phyloP scores from a whole-genome alignment of 2,797 vertebrate genomes.

The Holocentrus rufus region DNA sequence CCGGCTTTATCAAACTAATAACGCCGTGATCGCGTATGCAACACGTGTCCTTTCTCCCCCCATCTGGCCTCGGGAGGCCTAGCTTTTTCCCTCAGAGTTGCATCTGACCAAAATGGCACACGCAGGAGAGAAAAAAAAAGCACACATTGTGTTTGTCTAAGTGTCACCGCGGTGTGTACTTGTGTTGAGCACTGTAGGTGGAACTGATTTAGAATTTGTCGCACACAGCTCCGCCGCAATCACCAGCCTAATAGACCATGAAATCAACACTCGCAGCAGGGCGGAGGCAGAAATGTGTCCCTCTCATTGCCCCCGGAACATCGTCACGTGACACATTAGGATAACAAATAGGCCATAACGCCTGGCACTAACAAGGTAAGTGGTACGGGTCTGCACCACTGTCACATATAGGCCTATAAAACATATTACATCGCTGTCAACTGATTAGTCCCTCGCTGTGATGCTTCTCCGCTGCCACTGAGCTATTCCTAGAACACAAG shows the following conservation, averaged over 20 bases:
- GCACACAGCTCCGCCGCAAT: slow-evolving; percentile 57
- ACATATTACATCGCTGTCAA: neutral
- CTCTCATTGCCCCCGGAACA: slow-evolving; percentile 44
- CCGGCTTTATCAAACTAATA: too few relatives aligned
- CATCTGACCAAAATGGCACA: neutral
- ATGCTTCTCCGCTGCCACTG: slow-evolving; percentile 15
- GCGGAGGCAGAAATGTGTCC: slow-evolving; percentile 20
- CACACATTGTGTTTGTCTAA: slow-evolving; percentile 18
- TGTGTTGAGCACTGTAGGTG: slow-evolving; percentile 32
- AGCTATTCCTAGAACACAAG: slow-evolving; percentile 1
- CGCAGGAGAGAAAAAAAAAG: neutral
- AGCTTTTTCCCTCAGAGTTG: too few relatives aligned
- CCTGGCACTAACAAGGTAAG: slow-evolving; percentile 55
- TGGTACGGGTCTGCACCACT: slow-evolving; percentile 10
- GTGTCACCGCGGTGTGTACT: neutral
- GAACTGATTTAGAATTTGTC: slow-evolving; percentile 59
- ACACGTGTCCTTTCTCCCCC: too few relatives aligned
- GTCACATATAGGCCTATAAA: slow-evolving; percentile 17
- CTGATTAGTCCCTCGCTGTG: slow-evolving; percentile 20
- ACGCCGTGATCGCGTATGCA: too few relatives aligned
- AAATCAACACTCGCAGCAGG: slow-evolving; percentile 65
- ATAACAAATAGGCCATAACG: slow-evolving; percentile 46
- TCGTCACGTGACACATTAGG: slow-evolving; percentile 61
- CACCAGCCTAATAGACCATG: slow-evolving; percentile 65
- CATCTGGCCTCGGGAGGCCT: too few relatives aligned